Evolutionary conservation across 2,113 vertebrate species (phyloP), one percentile per base, ranked within the genome.

Genomic region (Sinosuthora webbiana): DNA sequence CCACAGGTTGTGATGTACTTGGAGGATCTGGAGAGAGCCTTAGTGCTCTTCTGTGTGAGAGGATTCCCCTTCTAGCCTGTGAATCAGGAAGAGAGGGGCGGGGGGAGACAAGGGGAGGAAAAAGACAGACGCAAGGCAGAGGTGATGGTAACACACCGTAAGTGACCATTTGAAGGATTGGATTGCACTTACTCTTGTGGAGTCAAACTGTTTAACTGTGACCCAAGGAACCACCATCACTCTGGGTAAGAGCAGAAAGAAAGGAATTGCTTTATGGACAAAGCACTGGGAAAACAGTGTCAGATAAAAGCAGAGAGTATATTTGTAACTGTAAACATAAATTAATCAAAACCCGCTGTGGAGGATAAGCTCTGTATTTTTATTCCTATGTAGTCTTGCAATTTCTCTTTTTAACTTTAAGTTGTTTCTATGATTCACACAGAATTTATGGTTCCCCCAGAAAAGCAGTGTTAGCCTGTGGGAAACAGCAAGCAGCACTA

Each of bases 141-240:
- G 57, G 68, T 87, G 94, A 68, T 85, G 49, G 28, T 83, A 69
- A 69, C 79, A 35, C 0, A 0, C 49, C 3, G 0, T 71, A 90
- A 84, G 49, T 64, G 56, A 56, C 41, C 37, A 16, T 83, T 85
- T 79, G 85, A 96, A 69, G 85, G 62, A 76, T 85, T 64, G 28
- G 76, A n/a, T 57, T 76, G 67, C 67, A 55, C 44, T 90, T 52
- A 62, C 30, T 67, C 47, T 47, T 23, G 33, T 60, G 52, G 41
- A 82, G 35, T 78, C 87, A 86, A 89, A 83, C 57, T 70, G 53
- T 71, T 94, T 75, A 80, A 73, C 69, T 60, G 69, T 81, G 81
- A 89, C 70, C 57, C 45, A 71, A 82, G 65, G 62, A 94, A 41
- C 55, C 33, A 68, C 30, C 60, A 64, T 27, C 27, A n/a, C 52